Conservation (phyloP, 1,140 invertebrate species). For the Hylyphantes graminicola region DNA sequence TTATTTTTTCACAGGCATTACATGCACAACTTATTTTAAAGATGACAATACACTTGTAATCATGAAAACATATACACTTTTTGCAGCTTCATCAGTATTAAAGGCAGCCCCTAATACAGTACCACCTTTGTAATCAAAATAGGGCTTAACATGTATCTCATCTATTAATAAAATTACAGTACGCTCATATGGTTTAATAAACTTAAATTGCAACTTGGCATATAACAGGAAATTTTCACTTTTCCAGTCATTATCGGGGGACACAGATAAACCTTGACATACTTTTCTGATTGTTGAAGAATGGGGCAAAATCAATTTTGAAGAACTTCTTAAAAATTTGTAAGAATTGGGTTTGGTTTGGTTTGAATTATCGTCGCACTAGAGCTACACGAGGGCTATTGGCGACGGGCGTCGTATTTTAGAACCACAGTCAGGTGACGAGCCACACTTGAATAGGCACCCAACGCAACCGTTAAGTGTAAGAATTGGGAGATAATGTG, state of each 20-base stretch:
- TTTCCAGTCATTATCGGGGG: neutral
- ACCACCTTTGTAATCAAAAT: slow-evolving; percentile 42
- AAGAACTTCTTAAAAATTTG: neutral
- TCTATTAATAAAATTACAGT: slow-evolving; percentile 20
- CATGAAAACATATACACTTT: slow-evolving; percentile 62
- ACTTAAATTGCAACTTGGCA: neutral
- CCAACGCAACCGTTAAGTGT: too few relatives aligned
- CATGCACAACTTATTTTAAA: slow-evolving; percentile 57
- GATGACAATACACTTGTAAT: slow-evolving; percentile 51
- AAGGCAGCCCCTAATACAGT: slow-evolving; percentile 59
- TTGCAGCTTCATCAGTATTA: slow-evolving; percentile 51
- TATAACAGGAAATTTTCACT: slow-evolving; percentile 10
- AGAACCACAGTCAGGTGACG: too few relatives aligned
- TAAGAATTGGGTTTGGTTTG: slow-evolving; percentile 23
- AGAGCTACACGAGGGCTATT: too few relatives aligned
- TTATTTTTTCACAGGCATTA: slow-evolving; percentile 53
- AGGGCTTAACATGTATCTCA: slow-evolving; percentile 33
- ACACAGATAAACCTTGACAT: neutral
- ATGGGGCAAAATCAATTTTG: neutral
- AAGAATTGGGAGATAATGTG: slow-evolving; percentile 19
- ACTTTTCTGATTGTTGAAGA: slow-evolving; percentile 5
- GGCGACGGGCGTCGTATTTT: too few relatives aligned
- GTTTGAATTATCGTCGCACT: too few relatives aligned
- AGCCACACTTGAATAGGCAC: too few relatives aligned
- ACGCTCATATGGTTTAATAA: neutral